These are phyloP conservation scores for Urophycis tenuis DNA, from an alignment of 2,797 vertebrate genomes.

Conservation along the genomic window DNA sequence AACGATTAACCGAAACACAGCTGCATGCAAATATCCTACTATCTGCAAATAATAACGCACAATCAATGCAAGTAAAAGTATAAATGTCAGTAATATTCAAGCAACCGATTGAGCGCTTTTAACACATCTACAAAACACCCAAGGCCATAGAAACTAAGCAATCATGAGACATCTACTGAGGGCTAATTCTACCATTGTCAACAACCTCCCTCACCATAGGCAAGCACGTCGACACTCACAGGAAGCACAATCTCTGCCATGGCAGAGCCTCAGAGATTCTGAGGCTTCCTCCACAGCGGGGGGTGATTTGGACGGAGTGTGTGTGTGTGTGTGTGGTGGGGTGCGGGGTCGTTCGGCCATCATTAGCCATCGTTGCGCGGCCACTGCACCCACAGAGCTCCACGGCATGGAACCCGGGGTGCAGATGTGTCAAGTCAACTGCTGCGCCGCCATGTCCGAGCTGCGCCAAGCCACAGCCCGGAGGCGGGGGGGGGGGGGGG, in stretches of 20 bases:
- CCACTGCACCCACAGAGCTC: neutral
- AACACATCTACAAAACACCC: neutral
- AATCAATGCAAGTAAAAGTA: neutral
- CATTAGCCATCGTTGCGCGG: neutral
- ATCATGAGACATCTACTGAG: neutral
- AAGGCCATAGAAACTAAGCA: neutral
- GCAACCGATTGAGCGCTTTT: too few species aligned
- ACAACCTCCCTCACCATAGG: neutral
- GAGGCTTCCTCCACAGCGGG: neutral
- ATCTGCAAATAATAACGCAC: neutral
- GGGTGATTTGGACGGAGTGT: neutral
- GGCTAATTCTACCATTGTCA: neutral
- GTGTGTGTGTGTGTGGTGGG: too few species aligned
- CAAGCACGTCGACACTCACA: neutral
- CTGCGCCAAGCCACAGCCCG: conserved; percentile 36
- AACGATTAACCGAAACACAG: neutral
- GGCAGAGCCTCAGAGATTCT: neutral
- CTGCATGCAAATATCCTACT: neutral
- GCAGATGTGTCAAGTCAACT: conserved; percentile 27
- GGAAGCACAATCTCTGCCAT: neutral
- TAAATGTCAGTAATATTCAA: neutral
- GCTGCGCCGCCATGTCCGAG: conserved; percentile 52
- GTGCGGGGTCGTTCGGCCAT: conserved; percentile 1
- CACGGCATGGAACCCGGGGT: neutral
- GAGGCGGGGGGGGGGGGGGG: conserved; percentile 16